These are phyloP conservation scores for Paedocypris sp. DNA, from an alignment of 2,113 vertebrate genomes.

Conservation along the genomic window DNA sequence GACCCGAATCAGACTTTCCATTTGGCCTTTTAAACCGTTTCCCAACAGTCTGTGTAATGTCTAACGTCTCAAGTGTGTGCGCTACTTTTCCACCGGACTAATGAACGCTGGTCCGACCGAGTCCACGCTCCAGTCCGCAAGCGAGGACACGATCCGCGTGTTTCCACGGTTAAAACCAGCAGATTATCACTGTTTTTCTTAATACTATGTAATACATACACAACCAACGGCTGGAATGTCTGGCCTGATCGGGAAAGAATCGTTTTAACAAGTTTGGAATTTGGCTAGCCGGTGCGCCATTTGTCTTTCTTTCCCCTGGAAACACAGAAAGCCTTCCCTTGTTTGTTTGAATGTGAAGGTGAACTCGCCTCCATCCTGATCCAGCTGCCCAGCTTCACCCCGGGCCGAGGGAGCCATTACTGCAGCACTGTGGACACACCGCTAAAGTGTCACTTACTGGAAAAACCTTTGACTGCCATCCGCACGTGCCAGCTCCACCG, in stretches of 20 bases:
- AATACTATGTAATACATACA: no score
- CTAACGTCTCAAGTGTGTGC: slow-evolving; percentile 14
- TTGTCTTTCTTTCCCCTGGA: no score
- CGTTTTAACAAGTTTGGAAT: no score
- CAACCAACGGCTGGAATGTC: no score
- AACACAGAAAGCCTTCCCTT: slow-evolving; percentile 1
- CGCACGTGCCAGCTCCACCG: slow-evolving; percentile 2
- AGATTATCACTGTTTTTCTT: no score
- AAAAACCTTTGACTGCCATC: background rate
- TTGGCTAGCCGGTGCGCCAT: no score
- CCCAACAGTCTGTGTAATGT: slow-evolving; percentile 14
- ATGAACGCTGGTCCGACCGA: no score
- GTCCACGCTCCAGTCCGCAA: no score
- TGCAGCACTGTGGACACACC: slow-evolving; percentile 3
- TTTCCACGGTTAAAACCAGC: no score
- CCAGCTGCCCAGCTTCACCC: background rate
- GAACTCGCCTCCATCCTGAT: background rate
- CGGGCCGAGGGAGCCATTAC: background rate
- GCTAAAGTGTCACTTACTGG: background rate
- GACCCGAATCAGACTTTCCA: background rate
- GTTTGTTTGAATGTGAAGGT: slow-evolving; percentile 17
- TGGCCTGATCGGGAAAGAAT: no score
- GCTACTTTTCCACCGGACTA: slow-evolving; percentile 27
- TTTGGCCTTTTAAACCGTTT: background rate
- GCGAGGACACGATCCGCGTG: no score